phyloP scores from a whole-genome alignment of 64 coral and sea anemone species.

The Actinia tenebrosa region DNA sequence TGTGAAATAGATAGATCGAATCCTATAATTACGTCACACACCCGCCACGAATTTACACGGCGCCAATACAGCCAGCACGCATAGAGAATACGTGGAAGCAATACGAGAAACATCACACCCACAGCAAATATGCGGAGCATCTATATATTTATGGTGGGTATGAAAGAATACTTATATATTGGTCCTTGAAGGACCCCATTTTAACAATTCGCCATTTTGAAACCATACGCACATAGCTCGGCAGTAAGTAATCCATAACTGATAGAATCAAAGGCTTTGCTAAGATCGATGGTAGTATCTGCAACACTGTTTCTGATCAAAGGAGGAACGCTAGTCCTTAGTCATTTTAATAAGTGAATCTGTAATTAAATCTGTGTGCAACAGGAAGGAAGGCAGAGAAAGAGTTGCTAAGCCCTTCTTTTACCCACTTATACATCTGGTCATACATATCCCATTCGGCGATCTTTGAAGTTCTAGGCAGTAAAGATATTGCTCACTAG shows the following conservation, averaged over 20 bases:
- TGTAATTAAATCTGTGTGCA: too few relatives aligned
- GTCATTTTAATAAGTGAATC: conserved; percentile 55
- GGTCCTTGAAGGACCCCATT: too few relatives aligned
- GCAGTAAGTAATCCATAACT: conserved; percentile 10
- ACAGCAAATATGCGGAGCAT: too few relatives aligned
- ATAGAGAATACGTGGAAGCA: too few relatives aligned
- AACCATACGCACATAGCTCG: conserved; percentile 15
- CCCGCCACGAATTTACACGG: too few relatives aligned
- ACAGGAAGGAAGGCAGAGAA: conserved; percentile 49
- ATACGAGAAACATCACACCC: too few relatives aligned
- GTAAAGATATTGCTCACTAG: conserved; percentile 23
- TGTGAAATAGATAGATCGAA: too few relatives aligned
- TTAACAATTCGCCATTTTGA: too few relatives aligned
- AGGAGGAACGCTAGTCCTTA: conserved; percentile 34
- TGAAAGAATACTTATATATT: too few relatives aligned
- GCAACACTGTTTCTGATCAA: conserved; percentile 26
- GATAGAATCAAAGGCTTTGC: conserved; percentile 31
- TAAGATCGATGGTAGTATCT: conserved; percentile 22
- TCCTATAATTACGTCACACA: too few relatives aligned
- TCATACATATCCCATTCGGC: conserved; percentile 20
- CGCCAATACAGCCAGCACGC: too few relatives aligned
- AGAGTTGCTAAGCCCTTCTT: background rate
- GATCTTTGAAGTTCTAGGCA: conserved; percentile 16
- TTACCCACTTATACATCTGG: conserved; percentile 20
- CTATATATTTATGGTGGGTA: too few relatives aligned